Conservation (phyloP, 2,113 vertebrate species). For the Grammatotria lemairii region DNA sequence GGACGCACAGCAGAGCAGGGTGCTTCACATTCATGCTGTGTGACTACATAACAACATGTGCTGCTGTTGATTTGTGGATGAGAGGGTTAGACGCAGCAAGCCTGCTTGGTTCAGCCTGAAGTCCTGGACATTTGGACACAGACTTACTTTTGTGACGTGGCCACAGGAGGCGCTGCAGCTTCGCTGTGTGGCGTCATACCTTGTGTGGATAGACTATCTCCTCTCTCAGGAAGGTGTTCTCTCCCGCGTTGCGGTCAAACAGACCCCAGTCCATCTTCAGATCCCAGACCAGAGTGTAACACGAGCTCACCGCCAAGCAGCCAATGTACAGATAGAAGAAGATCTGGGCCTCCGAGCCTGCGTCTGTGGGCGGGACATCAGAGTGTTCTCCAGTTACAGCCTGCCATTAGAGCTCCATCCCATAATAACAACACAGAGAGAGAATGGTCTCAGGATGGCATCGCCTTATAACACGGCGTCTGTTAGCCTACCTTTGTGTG, state of each 20-base stretch:
- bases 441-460: background rate
- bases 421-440: background rate
- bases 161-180: background rate
- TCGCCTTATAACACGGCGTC: background rate
- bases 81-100: background rate
- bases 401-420: background rate
- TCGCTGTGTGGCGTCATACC: constrained; percentile 53
- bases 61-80: background rate
- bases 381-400: background rate
- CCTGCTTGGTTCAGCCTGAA: background rate
- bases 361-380: background rate
- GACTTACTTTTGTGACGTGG: background rate
- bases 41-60: background rate
- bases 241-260: constrained; percentile 93
- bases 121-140: background rate
- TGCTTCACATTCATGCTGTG: background rate
- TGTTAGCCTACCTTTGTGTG: constrained; percentile 81
- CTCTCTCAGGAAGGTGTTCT: constrained; percentile 95
- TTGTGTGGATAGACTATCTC: constrained; percentile 99
- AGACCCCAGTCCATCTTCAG: constrained; percentile 99
- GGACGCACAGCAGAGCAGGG: background rate
- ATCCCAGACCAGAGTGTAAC: constrained; percentile 97
- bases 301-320: constrained; percentile 86
- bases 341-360: constrained; percentile 71
- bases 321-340: constrained; percentile 93